Evolutionary conservation across 2,797 vertebrate species (phyloP).

Genomic region (Loriculus beryllinus): DNA sequence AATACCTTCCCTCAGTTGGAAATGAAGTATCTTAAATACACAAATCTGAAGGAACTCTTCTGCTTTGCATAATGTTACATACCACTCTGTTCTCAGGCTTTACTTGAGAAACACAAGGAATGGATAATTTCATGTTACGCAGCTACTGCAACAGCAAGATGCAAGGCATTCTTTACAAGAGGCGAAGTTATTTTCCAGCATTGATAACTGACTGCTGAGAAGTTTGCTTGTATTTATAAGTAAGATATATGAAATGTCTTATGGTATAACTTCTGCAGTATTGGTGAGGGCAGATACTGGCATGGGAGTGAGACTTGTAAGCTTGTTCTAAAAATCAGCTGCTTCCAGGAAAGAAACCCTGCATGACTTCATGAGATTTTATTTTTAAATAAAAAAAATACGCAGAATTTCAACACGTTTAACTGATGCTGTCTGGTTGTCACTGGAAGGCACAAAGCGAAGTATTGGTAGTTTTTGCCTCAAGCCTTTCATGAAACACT

Average conservation of each 20-base stretch:
- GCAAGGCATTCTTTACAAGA: background rate
- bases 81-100: background rate
- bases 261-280: background rate
- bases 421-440: background rate
- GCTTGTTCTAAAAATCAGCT: background rate
- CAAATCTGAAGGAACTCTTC: background rate
- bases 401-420: background rate
- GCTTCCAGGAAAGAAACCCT: background rate
- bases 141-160: background rate
- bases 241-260: background rate
- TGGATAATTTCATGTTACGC: background rate
- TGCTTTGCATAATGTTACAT: background rate
- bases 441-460: background rate
- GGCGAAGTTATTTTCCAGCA: background rate
- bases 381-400: background rate
- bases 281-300: background rate
- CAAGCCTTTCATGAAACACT: background rate
- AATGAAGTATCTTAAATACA: background rate
- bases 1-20: background rate
- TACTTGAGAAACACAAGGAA: rapidly evolving
- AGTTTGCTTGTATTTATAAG: background rate
- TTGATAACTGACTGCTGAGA: background rate
- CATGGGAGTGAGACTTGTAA: background rate
- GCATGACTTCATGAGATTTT: background rate
- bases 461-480: background rate